Percentiles rank a stretch among this genome's conserved stretches.
phyloP scores from a whole-genome alignment of 2,797 vertebrate genomes.

The Manis javanica region DNA sequence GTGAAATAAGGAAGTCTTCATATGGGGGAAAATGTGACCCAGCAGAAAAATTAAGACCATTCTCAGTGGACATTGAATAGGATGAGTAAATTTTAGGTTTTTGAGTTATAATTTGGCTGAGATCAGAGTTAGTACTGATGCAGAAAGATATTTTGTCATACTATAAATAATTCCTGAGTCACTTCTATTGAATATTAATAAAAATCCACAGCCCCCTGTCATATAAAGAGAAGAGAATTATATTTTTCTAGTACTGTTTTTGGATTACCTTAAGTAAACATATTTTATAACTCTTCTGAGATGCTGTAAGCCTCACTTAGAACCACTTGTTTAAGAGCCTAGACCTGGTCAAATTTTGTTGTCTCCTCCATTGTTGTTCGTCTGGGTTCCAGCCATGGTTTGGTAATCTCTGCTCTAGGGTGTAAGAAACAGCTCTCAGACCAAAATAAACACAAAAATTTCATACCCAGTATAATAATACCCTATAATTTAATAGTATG shows the following conservation, averaged over 20 bases:
- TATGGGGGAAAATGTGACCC: slow-evolving; percentile 59
- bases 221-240: slow-evolving; percentile 60
- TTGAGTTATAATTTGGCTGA: slow-evolving; percentile 53
- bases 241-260: slow-evolving; percentile 65
- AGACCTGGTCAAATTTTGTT: slow-evolving; percentile 16
- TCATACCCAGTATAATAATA: not conserved
- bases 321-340: slow-evolving; percentile 41
- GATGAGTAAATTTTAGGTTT: slow-evolving; percentile 67
- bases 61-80: slow-evolving; percentile 51
- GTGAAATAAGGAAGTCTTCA: slow-evolving; percentile 54
- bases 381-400: slow-evolving; percentile 41
- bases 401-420: slow-evolving; percentile 46
- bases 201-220: slow-evolving; percentile 48
- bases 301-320: slow-evolving; percentile 9
- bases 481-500: slow-evolving; percentile 34
- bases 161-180: slow-evolving; percentile 74
- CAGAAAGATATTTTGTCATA: slow-evolving; percentile 66
- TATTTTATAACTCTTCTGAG: slow-evolving; percentile 37
- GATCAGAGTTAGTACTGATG: slow-evolving; percentile 54
- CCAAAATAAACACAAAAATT: slow-evolving; percentile 23
- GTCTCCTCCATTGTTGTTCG: slow-evolving; percentile 44
- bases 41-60: slow-evolving; percentile 69
- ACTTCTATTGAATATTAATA: slow-evolving; percentile 70
- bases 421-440: slow-evolving; percentile 53
- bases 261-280: slow-evolving; percentile 61